Evolutionary conservation across 2,888 invertebrate genomes (phyloP), one percentile per base, ranked within the genome.

Genomic region (Xanthia icteritia): DNA sequence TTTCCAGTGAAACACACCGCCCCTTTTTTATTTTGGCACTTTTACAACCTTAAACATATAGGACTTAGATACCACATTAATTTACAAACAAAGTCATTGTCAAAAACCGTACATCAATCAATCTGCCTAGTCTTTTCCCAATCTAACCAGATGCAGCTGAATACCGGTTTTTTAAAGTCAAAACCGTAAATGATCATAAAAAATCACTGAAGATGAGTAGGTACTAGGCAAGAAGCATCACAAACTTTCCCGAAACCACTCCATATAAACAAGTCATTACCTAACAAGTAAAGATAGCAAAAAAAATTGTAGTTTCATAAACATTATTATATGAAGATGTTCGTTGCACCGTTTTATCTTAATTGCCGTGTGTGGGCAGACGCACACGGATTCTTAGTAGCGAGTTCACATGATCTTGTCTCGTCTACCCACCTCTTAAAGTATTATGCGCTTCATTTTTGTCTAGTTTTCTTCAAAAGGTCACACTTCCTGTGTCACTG

Each of bases 321-420:
- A 79, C 77, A 80, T 83, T 83, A 83, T 82, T 73, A 76, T 82
- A 77, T 81, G 84, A 88, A 87, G 87, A 89, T 88, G 89, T 84
- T 68, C 77, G 71, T 71, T 89, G 84, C 89, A 87, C 82, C 89
- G 85, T 88, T 87, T 84, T 87, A 86, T 91, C 89, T 93, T 92
- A 93, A 92, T 93, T 91, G 90, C 89, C 51, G 67, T 87, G 88
- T 88, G 88, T 89, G 88, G 88, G 88, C 65, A 76, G 85, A 73
- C 77, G 91, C 92, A 88, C 86, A 87, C 80, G 79, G 82, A 84
- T 94, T 95, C 94, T 92, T 87, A 90, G 94, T 94, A 94, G 89
- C 84, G 84, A 56, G 48, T 67, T 67, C 54, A 89, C 87, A 81
- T 91, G 91, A 95, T 95, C 93, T 92, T 78, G 83, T 83, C 87